Evolutionary conservation across 2,113 vertebrate species (phyloP), one percentile per base, ranked within the genome.

Genomic region (Rhea americana): DNA sequence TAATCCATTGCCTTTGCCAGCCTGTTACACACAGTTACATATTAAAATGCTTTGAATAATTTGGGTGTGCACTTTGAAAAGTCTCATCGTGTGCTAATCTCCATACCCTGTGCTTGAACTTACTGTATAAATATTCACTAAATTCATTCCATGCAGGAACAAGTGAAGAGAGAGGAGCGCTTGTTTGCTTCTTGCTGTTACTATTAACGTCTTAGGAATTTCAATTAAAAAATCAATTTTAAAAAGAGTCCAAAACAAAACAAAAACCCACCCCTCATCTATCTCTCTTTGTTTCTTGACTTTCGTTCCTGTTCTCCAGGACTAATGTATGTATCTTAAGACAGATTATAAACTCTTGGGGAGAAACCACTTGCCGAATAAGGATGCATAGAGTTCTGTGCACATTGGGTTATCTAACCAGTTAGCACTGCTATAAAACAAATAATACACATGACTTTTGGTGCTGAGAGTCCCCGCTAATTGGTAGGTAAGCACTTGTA

Each of bases 321-420:
- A 91, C 82, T 91, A 83, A 87, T 87, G 47, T 87, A 45, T 83
- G 32, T 81, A 66, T 91, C 39, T 18, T 93, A 92, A 95, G 18
- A 26, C 65, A 78, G 63, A 47, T 77, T 92, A 55, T 87, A 90
- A 65, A 83, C 68, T 87, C 78, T 12, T 62, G 58, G 80, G 43
- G 43, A 93, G 72, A 78, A 35, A 10, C 56, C 81, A 47, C 50
- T 55, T 89, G 67, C 67, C 81, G 88, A 81, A 71, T 55, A 26
- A 43, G 22, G 41, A 51, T 83, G 56, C 20, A 20, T 65, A 35
- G 41, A 81, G 61, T 74, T 85, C 1, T 2, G 66, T 65, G 58
- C 61, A 24, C 35, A 4, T 68, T 51, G 90, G 24, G 19, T 79
- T 51, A 59, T 68, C 35, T 71, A 88, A 75, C 48, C 61, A 30